Evolutionary conservation across 2,888 invertebrate genomes (phyloP).

Genomic region (Anagyrus pseudococci): DNA sequence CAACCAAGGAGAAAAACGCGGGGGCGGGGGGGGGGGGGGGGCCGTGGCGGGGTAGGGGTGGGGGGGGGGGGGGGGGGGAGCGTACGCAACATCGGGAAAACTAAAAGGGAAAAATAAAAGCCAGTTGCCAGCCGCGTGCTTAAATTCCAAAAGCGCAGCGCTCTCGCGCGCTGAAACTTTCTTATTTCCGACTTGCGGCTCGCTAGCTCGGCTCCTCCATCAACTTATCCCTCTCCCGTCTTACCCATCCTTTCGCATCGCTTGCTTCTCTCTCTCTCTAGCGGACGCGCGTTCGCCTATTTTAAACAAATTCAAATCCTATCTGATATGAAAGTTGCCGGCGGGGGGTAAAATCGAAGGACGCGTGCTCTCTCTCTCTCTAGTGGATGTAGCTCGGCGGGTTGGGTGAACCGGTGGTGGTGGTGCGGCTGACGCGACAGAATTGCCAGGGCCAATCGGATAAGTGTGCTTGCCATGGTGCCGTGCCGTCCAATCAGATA

Average conservation of each 20-base stretch:
- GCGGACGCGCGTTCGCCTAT: slow-evolving; percentile 38
- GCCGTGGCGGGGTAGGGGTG: too few relatives aligned
- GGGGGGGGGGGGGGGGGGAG: background rate
- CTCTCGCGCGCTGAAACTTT: slow-evolving; percentile 37
- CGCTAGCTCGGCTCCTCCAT: slow-evolving; percentile 11
- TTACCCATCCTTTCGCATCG: too few relatives aligned
- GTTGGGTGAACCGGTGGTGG: slow-evolving; percentile 21
- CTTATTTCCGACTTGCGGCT: slow-evolving; percentile 37
- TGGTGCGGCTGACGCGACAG: slow-evolving; percentile 54
- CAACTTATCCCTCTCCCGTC: too few relatives aligned
- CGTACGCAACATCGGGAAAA: background rate
- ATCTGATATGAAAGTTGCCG: slow-evolving; percentile 51
- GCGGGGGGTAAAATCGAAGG: slow-evolving; percentile 41
- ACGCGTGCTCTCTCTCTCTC: background rate
- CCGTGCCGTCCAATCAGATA: slow-evolving; percentile 60
- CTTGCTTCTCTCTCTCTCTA: too few relatives aligned
- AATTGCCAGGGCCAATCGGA: slow-evolving; percentile 60
- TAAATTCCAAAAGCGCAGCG: slow-evolving; percentile 42
- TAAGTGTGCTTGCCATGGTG: slow-evolving; percentile 58
- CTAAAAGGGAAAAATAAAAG: slow-evolving; percentile 30
- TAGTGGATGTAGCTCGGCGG: background rate
- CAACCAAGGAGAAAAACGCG: too few relatives aligned
- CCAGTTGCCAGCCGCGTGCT: slow-evolving; percentile 26
- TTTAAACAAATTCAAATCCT: slow-evolving; percentile 51
- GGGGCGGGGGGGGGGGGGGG: background rate